Conservation (phyloP, 2,113 vertebrate genomes). For the Callospermophilus lateralis region DNA sequence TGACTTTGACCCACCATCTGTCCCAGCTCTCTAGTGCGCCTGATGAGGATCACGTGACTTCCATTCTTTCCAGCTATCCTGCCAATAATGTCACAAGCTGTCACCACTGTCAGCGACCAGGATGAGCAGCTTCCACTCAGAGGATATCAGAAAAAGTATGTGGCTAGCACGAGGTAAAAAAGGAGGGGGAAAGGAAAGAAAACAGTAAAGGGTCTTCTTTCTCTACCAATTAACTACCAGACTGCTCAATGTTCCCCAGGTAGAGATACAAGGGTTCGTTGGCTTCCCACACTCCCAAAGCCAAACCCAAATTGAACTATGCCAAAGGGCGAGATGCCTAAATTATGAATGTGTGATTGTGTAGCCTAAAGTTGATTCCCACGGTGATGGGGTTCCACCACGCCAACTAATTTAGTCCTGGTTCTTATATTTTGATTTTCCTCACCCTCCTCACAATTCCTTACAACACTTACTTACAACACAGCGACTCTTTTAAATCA, state of each 20-base stretch:
- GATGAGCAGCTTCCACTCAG: neutral
- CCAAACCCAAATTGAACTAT: neutral
- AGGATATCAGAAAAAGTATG: neutral
- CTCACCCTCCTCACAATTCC: neutral
- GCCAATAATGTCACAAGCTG: neutral
- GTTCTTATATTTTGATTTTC: neutral
- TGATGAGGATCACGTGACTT: neutral
- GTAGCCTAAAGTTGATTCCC: neutral
- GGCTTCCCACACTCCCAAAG: neutral
- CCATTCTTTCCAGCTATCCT: neutral
- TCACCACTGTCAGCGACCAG: neutral
- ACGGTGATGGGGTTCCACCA: neutral
- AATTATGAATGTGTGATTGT: rapidly evolving
- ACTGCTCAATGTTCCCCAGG: neutral
- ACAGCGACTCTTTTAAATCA: neutral
- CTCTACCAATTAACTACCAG: neutral
- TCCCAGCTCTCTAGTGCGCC: neutral
- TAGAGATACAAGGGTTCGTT: neutral
- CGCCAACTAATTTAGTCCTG: neutral
- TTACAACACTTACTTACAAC: neutral
- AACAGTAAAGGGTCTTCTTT: neutral
- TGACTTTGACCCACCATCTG: rapidly evolving
- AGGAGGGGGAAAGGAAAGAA: neutral
- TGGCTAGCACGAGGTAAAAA: neutral
- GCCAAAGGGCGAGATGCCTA: neutral